Evolutionary conservation across 2,113 vertebrate species (phyloP).

Genomic region (Pteruthius melanotis): DNA sequence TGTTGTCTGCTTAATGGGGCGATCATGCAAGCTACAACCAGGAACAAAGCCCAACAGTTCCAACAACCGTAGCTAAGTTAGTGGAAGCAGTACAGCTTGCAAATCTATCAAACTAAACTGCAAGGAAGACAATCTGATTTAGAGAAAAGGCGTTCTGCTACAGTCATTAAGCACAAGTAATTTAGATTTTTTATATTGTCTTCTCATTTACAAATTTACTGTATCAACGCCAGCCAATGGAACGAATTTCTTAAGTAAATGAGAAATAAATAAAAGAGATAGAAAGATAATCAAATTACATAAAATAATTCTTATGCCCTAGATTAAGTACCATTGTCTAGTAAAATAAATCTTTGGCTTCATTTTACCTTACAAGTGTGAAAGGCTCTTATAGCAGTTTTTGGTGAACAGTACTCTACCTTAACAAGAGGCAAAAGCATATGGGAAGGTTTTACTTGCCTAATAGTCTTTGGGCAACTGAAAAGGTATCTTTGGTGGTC

Average conservation of each 20-base stretch:
- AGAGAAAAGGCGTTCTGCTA: conserved; percentile 85
- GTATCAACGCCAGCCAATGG: conserved; percentile 88
- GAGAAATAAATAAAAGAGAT: conserved; percentile 90
- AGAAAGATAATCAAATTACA: conserved; percentile 85
- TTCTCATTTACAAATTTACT: conserved; percentile 87
- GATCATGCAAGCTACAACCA: conserved; percentile 92
- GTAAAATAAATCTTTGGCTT: neutral
- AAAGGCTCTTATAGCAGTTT: neutral
- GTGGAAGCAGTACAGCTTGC: conserved; percentile 76
- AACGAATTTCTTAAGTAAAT: conserved; percentile 91
- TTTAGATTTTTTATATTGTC: conserved; percentile 85
- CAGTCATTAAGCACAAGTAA: conserved; percentile 93
- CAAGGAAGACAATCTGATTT: conserved; percentile 92
- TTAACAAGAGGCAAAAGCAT: neutral
- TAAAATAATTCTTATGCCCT: conserved; percentile 79
- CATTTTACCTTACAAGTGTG: neutral
- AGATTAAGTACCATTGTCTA: neutral
- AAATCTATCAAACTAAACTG: conserved; percentile 89
- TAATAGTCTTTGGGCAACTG: neutral
- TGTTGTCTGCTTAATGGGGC: conserved; percentile 96
- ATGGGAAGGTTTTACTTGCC: neutral
- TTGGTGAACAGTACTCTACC: neutral
- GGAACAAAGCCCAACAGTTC: conserved; percentile 90
- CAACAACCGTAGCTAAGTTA: conserved; percentile 83
- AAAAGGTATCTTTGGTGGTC: neutral